Evolutionary conservation across 2,888 invertebrate species (phyloP), one percentile per base, ranked within the genome.

Genomic region (Laspeyria flexula): DNA sequence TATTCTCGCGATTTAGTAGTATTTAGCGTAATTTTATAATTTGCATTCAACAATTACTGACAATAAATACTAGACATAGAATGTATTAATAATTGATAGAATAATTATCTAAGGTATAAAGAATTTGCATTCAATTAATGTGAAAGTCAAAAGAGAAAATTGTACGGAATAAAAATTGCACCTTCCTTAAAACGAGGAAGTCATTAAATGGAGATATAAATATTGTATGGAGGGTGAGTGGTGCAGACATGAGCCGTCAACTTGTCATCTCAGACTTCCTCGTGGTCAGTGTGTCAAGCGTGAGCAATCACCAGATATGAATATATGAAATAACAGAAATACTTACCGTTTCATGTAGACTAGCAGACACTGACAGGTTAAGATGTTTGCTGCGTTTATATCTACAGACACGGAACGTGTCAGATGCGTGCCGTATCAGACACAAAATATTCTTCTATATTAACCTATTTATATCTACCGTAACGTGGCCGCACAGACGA

Each of bases 241-340:
- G 71, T 62, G 71, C 67, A 71, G 75, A 72, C 72, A 62, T 51
- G 62, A 64, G 72, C 71, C 73, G 80, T 81, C 85, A 78, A 70
- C 74, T 77, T 71, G 77, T 80, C 79, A 74, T 73, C 62, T 73
- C 65, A 67, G 71, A 73, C 60, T 71, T 69, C 73, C 74, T 61
- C 58, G 55, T 81, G 85, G 84, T 84, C 80, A 86, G 84, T 85
- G 67, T 83, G 86, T 77, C 82, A 77, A 71, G 74, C 82, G 79
- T 81, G 79, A 79, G 81, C 74, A 76, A 78, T 81, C 77, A 74
- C 68, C 69, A 60, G 65, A 67, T 71, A 72, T 69, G 71, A 60
- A 71, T 71, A 66, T 60, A 57, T 65, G 66, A n/a, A 74, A 70
- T 73, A 71, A 74, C 67, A 66, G 67, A 70, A 58, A 70, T 64